Evolutionary conservation across 1,140 invertebrate genomes (phyloP), one percentile per base, ranked within the genome.

Genomic region (Magallana gigas): DNA sequence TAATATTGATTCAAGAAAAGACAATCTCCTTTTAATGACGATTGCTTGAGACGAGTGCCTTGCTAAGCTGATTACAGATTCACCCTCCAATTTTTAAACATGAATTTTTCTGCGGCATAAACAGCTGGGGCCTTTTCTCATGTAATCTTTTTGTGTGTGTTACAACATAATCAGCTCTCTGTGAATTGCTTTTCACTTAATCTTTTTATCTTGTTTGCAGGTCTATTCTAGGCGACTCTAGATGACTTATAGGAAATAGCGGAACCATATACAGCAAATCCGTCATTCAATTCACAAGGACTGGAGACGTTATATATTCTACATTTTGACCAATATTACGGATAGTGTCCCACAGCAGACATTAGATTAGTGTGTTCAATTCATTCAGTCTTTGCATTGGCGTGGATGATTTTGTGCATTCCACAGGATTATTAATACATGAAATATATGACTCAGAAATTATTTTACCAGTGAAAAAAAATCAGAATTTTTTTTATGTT

Each of bases 131-230:
- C 23, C 60, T 62, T 62, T 62, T 62, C n/a, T 62, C n/a, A 12
- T 12, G 60, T 62, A 62, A 62, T 62, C 68, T 76, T 76, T 36
- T 11, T 36, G 29, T 36, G 68, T 11, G 68, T 76, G 68, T 76
- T 76, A 76, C 68, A 76, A 76, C 68, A 76, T 76, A 76, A 76
- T 76, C 68, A 76, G 68, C 68, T 76, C 23, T 76, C 68, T 76
- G 23, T 76, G 18, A 76, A 76, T 76, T 76, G 68, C 68, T 76
- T 76, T 76, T 76, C 68, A 76, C 68, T 76, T 76, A 76, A 76
- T 76, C 68, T 23, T 76, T 76, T 76, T 76, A 76, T 76, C 68
- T 76, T 76, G 68, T 76, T 76, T 76, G 18, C 68, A 76, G 68
- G 68, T 76, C 23, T 76, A 76, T 76, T 76, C 18, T 12, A 76